Evolutionary conservation across 2,797 vertebrate genomes (phyloP).

Genomic region (Xenopus petersii): DNA sequence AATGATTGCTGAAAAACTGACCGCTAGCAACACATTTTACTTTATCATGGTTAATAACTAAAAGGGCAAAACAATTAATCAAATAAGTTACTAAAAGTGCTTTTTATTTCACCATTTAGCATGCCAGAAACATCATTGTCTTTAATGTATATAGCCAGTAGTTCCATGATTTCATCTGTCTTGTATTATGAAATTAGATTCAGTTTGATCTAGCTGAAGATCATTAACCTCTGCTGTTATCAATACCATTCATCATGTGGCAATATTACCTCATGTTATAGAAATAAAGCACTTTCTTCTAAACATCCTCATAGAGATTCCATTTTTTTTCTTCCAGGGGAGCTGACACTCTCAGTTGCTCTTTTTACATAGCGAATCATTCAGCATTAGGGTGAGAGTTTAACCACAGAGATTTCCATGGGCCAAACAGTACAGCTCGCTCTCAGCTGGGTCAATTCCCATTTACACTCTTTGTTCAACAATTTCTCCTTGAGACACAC

Average conservation of each 20-base stretch:
- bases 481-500: slow-evolving; percentile 26
- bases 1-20: slow-evolving; percentile 85
- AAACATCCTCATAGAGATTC: slow-evolving; percentile 52
- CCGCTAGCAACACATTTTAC: slow-evolving; percentile 82
- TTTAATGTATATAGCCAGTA: slow-evolving; percentile 91
- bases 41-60: slow-evolving; percentile 80
- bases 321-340: slow-evolving; percentile 62
- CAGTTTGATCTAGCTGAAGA: slow-evolving; percentile 75
- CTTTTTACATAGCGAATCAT: slow-evolving; percentile 67
- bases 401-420: slow-evolving; percentile 55
- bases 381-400: slow-evolving; percentile 46
- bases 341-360: slow-evolving; percentile 61
- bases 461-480: slow-evolving; percentile 34
- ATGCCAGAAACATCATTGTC: slow-evolving; percentile 69
- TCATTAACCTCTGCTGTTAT: slow-evolving; percentile 77
- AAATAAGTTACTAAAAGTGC: slow-evolving; percentile 95
- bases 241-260: slow-evolving; percentile 68
- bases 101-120: slow-evolving; percentile 93
- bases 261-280: slow-evolving; percentile 72
- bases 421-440: slow-evolving; percentile 47
- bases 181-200: slow-evolving; percentile 80
- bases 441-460: slow-evolving; percentile 32
- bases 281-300: slow-evolving; percentile 59
- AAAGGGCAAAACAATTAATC: slow-evolving; percentile 85
- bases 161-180: slow-evolving; percentile 84